phyloP scores from a whole-genome alignment of 2,888 invertebrate species.

The Lampropteryx suffumata region DNA sequence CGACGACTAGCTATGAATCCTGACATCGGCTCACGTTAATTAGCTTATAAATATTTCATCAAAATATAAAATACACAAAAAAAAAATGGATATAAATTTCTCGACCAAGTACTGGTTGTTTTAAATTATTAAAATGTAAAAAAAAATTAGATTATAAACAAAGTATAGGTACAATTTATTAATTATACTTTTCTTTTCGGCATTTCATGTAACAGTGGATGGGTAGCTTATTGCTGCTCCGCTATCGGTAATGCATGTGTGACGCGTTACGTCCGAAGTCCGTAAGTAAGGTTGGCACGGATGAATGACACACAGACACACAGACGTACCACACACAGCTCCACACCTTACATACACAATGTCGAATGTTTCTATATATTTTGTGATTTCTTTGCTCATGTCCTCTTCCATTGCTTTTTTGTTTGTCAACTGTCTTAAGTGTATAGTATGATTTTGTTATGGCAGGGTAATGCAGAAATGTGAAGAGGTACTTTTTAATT shows the following conservation, averaged over 20 bases:
- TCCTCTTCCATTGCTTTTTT: constrained; percentile 80
- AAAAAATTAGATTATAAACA: constrained; percentile 82
- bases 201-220: constrained; percentile 76
- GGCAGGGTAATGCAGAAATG: constrained; percentile 81
- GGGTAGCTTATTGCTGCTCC: constrained; percentile 62
- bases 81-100: constrained; percentile 81
- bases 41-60: constrained; percentile 83
- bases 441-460: constrained; percentile 79
- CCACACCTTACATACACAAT: constrained; percentile 59
- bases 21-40: constrained; percentile 83
- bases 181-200: constrained; percentile 82
- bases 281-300: constrained; percentile 13
- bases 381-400: constrained; percentile 79
- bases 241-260: constrained; percentile 41
- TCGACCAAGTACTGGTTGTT: constrained; percentile 83
- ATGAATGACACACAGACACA: no score
- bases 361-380: constrained; percentile 66
- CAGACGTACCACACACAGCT: constrained; percentile 46
- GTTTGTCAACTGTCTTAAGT: constrained; percentile 77
- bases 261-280: constrained; percentile 35
- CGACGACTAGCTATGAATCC: constrained; percentile 83
- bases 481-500: constrained; percentile 80
- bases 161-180: constrained; percentile 83
- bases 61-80: constrained; percentile 83
- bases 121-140: constrained; percentile 84